These are phyloP conservation scores for Diglossa brunneiventris DNA, from an alignment of 2,113 vertebrate genomes.

Conservation along the genomic window DNA sequence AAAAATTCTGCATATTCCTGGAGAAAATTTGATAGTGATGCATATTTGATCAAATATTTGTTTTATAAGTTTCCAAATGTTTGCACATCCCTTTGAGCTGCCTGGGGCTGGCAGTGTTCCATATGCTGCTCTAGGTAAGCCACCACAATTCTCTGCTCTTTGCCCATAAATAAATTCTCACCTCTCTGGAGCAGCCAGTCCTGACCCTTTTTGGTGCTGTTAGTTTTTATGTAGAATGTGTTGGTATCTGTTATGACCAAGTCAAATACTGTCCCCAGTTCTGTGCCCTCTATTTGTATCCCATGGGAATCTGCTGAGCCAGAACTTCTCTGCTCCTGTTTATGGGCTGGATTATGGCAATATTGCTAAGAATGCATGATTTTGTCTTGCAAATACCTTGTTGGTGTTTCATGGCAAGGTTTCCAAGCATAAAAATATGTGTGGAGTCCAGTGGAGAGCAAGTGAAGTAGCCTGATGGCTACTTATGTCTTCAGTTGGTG, in stretches of 20 bases:
- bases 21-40: conserved; percentile 52
- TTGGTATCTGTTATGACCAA: not conserved
- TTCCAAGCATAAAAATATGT: not conserved
- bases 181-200: not conserved
- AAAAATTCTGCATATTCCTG: not conserved
- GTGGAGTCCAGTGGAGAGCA: not conserved
- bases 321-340: not conserved
- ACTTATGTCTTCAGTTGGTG: not conserved
- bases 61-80: conserved; percentile 27
- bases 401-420: not conserved
- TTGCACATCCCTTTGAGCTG: not conserved
- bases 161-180: not conserved
- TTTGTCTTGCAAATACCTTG: not conserved
- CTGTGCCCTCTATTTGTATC: not conserved
- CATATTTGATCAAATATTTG: conserved; percentile 54
- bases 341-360: not conserved
- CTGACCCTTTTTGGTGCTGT: not conserved
- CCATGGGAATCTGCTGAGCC: not conserved
- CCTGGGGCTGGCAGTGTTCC: conserved; percentile 1
- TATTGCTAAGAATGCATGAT: fast-evolving
- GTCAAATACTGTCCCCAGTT: fast-evolving
- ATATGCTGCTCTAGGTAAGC: not conserved
- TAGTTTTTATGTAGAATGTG: fast-evolving
- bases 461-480: not conserved
- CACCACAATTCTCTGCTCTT: not conserved